Conservation (phyloP, 2,797 vertebrate genomes). For the Oreonectes daqikongensis region DNA sequence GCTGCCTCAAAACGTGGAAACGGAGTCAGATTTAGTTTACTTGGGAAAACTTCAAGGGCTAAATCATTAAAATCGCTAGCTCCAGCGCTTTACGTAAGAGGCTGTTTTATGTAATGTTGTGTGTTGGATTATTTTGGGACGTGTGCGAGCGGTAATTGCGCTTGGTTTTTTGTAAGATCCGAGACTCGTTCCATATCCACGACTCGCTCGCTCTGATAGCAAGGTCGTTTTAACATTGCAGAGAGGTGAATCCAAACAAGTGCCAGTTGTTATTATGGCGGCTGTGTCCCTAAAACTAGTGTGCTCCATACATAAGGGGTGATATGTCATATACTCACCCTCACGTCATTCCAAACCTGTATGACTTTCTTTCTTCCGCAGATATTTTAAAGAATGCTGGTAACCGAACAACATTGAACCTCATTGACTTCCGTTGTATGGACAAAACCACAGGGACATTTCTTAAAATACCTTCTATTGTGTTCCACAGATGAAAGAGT, state of each 20-base stretch:
- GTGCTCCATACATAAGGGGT: not conserved
- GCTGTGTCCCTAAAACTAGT: slow-evolving; percentile 13
- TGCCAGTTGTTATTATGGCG: not conserved
- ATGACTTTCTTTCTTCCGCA: no score
- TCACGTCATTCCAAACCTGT: no score
- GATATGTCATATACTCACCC: no score
- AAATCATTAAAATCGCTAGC: slow-evolving; percentile 56
- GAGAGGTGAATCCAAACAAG: slow-evolving; percentile 19
- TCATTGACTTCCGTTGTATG: no score
- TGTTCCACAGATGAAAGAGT: no score
- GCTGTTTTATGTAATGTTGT: slow-evolving; percentile 47
- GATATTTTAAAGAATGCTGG: no score
- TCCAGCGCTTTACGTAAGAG: slow-evolving; percentile 49
- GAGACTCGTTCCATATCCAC: not conserved
- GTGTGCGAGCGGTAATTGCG: slow-evolving; percentile 34
- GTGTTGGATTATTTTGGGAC: slow-evolving; percentile 45
- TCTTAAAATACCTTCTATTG: no score
- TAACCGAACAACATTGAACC: no score
- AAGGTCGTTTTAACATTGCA: not conserved
- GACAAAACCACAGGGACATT: no score
- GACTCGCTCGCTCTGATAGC: not conserved
- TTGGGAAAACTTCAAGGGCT: slow-evolving; percentile 50
- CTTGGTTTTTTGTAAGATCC: not conserved
- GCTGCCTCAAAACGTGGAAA: slow-evolving; percentile 21
- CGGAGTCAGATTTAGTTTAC: slow-evolving; percentile 51